These are phyloP conservation scores for Eupithecia exiguata DNA, from an alignment of 2,888 invertebrate species.

Conservation along the genomic window DNA sequence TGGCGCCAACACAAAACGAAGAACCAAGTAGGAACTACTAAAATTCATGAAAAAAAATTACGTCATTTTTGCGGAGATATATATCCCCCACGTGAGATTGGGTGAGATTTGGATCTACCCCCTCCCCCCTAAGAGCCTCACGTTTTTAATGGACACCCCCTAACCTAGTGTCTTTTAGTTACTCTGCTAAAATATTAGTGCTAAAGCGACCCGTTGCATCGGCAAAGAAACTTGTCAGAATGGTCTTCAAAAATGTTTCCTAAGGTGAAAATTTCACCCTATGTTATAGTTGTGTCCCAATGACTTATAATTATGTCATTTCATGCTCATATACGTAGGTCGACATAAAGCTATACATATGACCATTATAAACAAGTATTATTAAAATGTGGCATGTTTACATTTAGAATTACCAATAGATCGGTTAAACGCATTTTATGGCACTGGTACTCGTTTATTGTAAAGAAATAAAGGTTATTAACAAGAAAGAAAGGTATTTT, in stretches of 20 bases:
- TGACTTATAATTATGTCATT: background rate
- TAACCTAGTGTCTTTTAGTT: background rate
- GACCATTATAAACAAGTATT: background rate
- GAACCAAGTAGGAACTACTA: too few relatives aligned
- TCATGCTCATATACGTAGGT: background rate
- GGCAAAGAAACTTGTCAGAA: background rate
- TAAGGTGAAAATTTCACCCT: background rate
- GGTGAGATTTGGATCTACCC: too few relatives aligned
- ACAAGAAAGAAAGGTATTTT: slow-evolving; percentile 43
- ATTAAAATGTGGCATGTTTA: slow-evolving; percentile 46
- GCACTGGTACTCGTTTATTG: slow-evolving; percentile 70
- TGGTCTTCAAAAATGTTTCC: background rate
- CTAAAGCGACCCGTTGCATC: background rate
- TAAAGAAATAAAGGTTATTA: slow-evolving; percentile 73
- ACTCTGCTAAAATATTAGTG: background rate
- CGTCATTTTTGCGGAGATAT: too few relatives aligned
- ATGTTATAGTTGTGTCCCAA: background rate
- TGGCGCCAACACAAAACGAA: too few relatives aligned
- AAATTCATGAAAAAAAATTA: too few relatives aligned
- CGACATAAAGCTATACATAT: background rate
- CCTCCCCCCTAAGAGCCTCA: too few relatives aligned
- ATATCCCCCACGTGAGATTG: too few relatives aligned
- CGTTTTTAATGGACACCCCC: too few relatives aligned
- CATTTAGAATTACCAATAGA: slow-evolving; percentile 57
- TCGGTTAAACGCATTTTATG: slow-evolving; percentile 61